Percentiles rank a stretch among this genome's conserved stretches.
Evolutionary conservation across 2,113 vertebrate species (phyloP).

Genomic region (Tetrax tetrax): DNA sequence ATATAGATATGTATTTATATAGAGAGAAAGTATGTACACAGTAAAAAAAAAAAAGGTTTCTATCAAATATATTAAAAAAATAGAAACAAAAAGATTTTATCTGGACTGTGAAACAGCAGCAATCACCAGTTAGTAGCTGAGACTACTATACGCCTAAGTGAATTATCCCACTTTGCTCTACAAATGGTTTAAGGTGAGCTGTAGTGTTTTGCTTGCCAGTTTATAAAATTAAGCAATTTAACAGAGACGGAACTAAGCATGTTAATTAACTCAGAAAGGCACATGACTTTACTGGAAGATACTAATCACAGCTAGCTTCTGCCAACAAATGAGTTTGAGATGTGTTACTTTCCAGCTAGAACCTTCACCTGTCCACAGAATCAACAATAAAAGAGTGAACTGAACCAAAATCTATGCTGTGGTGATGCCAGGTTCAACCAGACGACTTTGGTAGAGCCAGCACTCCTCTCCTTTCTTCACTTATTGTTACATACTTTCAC

Average conservation of each 20-base stretch:
- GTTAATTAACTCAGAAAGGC: neutral
- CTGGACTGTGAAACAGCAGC: neutral
- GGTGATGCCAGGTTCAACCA: neutral
- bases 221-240: neutral
- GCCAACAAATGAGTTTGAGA: neutral
- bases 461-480: neutral
- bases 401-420: neutral
- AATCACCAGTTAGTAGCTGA: neutral
- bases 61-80: neutral
- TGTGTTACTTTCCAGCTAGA: neutral
- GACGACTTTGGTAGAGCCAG: neutral
- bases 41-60: neutral
- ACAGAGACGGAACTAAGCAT: neutral
- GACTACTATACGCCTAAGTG: rapidly evolving
- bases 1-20: neutral
- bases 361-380: neutral
- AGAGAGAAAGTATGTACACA: rapidly evolving
- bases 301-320: neutral
- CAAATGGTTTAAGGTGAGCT: neutral
- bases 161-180: neutral
- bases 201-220: neutral
- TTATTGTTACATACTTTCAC: neutral
- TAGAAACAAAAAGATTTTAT: neutral
- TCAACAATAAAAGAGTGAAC: neutral
- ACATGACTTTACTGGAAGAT: neutral